Evolutionary conservation across 2,797 vertebrate species (phyloP), one percentile per base, ranked within the genome.

Genomic region (Pipistrellus pipistrellus): DNA sequence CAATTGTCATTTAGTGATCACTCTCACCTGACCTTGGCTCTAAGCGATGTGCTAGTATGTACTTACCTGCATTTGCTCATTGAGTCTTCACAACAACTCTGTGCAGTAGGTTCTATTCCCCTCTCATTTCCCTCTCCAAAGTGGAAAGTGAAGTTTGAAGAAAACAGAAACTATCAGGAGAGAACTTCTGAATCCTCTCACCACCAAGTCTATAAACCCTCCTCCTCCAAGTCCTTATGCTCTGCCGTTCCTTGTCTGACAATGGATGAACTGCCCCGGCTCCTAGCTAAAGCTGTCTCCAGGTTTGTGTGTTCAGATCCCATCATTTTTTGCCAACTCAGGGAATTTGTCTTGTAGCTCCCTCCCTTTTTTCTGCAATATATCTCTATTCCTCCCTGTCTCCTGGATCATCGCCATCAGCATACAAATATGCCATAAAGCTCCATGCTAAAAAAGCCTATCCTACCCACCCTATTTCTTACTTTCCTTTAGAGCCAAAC

Each of bases 121-220:
- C 14, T 17, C 64, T 8, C 14, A 0, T 4, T 7, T 5, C 21
- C 11, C 0, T 64, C 23, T 18, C 72, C 55, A 8, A 80, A 66
- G 32, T 27, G 44, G 41, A 91, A 71, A 80, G 18, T 21, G 68
- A 94, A 32, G 11, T 27, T 89, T 27, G 89, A 88, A 76, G n/a
- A n/a, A 75, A 83, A 71, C 10, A 84, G 46, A 83, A 71, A 51
- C 6, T 14, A 35, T n/a, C 64, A 83, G 51, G 73, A 80, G 15
- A 81, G 30, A 83, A 62, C 7, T 21, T 86, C 41, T 9, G 32
- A 91, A n/a, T 69, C 14, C 35, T 75, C 41, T 92, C 12, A 62
- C 64, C 21, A 14, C 4, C 41, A 27, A 17, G 69, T 71, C 48
- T 93, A 1, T 7, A 55, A 73, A 6, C 13, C 14, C 6, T 64